Base-by-base conservation (phyloP, 1,140 invertebrate genomes). In the Caenorhabditis inopinata region DNA sequence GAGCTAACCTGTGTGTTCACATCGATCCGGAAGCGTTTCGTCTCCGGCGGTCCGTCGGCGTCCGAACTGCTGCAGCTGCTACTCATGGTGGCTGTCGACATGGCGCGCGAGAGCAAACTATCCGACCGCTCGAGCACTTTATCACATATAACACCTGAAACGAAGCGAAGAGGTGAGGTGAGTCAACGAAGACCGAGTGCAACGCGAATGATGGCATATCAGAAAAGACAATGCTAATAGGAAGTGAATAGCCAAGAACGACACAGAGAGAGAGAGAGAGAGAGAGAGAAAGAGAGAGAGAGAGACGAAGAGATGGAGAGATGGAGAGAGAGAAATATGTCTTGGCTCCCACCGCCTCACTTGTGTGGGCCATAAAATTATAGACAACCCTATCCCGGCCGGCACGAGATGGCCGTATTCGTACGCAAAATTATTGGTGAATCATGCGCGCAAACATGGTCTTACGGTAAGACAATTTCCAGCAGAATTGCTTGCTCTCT, bases 21-120 rank as follows among this genome's bases (percentile, higher is more conserved):
- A 74, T 79, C 78, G 35, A 79, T 75, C 7, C 78, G 42, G 38
- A 79, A 79, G 11, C 58, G 62, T 53, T 79, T 79, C 12, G 77
- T 42, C 58, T 79, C 78, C 6, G 78, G 78, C 2, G 78, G 78
- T 46, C 62, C 62, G 12, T 79, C 78, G n/a, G 48, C 23, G 38
- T 68, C 58, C n/a, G 51, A n/a, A n/a, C n/a, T 32, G 38, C 58
- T 68, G 58, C 32, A 38, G 2, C n/a, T 18, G n/a, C 32, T 68
- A 32, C 32, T 38, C 29, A 68, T 68, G 21, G 58, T 38, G 25
- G 9, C 6, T n/a, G 29, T 58, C 3, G 51, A 58, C 16, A 7
- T 16, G 25, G 51, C 32, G 23, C 51, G 51, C 9, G 51, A 32
- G 12, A 58, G 18, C 25, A 16, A 68, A 21, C 27, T 38, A 38